These are phyloP conservation scores for Centropristis striata DNA, from an alignment of 2,113 vertebrate species.

Conservation along the genomic window DNA sequence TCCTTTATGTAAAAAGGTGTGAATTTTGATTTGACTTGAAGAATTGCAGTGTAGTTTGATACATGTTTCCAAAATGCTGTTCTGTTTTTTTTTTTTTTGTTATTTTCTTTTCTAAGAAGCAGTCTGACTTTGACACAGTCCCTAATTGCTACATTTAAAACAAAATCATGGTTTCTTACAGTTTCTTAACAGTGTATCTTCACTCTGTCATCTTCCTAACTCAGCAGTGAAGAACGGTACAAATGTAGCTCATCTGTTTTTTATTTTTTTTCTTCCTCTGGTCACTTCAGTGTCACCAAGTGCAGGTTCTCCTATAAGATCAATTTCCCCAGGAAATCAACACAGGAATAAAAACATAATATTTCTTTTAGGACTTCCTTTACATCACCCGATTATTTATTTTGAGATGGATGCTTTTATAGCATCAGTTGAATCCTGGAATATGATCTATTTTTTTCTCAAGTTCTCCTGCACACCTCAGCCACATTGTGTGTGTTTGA, in stretches of 20 bases:
- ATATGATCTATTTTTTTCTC: conserved; percentile 16
- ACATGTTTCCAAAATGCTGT: conserved; percentile 85
- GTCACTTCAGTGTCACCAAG: conserved; percentile 52
- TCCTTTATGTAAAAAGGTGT: conserved; percentile 82
- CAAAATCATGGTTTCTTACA: conserved; percentile 62
- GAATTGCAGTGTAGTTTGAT: conserved; percentile 89
- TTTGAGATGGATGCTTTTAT: conserved; percentile 46
- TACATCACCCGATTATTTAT: conserved; percentile 55
- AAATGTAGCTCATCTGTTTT: conserved; percentile 65
- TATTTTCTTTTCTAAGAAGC: conserved; percentile 51
- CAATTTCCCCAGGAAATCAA: conserved; percentile 28
- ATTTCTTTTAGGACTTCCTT: conserved; percentile 32
- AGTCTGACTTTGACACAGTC: conserved; percentile 48
- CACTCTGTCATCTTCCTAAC: conserved; percentile 68
- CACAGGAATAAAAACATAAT: conserved; percentile 11
- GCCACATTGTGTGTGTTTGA: conserved; percentile 42
- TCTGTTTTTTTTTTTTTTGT: conserved; percentile 42
- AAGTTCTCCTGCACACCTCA: conserved; percentile 54
- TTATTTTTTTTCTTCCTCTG: conserved; percentile 9
- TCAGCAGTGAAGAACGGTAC: conserved; percentile 79
- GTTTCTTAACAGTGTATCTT: conserved; percentile 72
- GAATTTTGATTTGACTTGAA: conserved; percentile 90
- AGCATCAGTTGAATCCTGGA: conserved; percentile 59
- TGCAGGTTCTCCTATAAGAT: conserved; percentile 41
- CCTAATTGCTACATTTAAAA: conserved; percentile 64